These are phyloP conservation scores for Albula goreensis DNA, from an alignment of 2,113 vertebrate species.

Conservation along the genomic window DNA sequence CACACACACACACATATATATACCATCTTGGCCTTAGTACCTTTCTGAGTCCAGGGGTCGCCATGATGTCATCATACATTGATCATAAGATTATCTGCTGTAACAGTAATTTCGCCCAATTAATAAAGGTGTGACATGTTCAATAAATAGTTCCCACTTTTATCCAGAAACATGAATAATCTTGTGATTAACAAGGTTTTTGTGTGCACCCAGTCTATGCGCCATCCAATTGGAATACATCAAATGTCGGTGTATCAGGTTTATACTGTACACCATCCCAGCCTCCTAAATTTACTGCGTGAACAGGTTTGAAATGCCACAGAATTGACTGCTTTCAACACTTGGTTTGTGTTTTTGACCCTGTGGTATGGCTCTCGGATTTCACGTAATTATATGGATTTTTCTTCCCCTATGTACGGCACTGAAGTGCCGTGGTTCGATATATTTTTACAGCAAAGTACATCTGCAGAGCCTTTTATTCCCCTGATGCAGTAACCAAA, in stretches of 20 bases:
- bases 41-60: too few species aligned
- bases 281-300: slow-evolving; percentile 3
- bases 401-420: slow-evolving; percentile 5
- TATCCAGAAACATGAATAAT: neutral
- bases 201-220: neutral
- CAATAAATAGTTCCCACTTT: neutral
- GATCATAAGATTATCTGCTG: too few species aligned
- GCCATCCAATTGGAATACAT: neutral
- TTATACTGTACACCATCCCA: neutral
- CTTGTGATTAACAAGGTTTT: neutral
- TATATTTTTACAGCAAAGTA: slow-evolving; percentile 26
- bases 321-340: slow-evolving; percentile 17
- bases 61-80: too few species aligned
- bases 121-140: too few species aligned
- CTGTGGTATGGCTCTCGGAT: slow-evolving; percentile 3
- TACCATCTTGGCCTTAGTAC: too few species aligned
- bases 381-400: slow-evolving; percentile 30
- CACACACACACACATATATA: too few species aligned
- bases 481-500: slow-evolving; percentile 23
- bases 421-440: slow-evolving; percentile 14
- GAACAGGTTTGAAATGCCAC: slow-evolving; percentile 20
- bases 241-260: neutral
- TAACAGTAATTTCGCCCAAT: too few species aligned
- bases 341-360: slow-evolving; percentile 12
- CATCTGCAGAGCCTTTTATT: slow-evolving; percentile 15